Evolutionary conservation across 2,113 vertebrate species (phyloP).

Genomic region (Onychostoma macrolepis): DNA sequence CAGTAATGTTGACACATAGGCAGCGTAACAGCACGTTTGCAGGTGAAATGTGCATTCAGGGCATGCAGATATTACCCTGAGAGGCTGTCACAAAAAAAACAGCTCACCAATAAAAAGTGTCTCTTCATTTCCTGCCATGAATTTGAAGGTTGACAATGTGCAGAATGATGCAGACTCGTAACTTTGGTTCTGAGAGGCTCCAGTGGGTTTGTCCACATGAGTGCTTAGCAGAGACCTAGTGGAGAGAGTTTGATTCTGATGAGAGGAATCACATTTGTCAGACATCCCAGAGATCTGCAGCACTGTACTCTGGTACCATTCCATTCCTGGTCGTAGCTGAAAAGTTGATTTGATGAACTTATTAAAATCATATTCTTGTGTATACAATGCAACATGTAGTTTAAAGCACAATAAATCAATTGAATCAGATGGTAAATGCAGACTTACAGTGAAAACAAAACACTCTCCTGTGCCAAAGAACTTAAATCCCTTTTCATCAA

Average conservation of each 20-base stretch:
- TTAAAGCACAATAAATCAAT: background rate
- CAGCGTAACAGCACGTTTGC: background rate
- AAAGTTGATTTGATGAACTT: conserved; percentile 14
- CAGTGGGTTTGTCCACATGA: conserved; percentile 20
- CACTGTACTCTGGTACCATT: conserved; percentile 81
- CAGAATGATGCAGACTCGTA: conserved; percentile 70
- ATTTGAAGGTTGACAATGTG: conserved; percentile 72
- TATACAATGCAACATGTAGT: background rate
- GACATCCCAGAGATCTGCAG: conserved; percentile 75
- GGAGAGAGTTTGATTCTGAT: conserved; percentile 47
- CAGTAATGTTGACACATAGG: conserved; percentile 3
- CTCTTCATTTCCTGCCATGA: conserved; percentile 76
- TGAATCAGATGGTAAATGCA: background rate
- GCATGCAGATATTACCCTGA: background rate
- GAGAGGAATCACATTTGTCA: conserved; percentile 63
- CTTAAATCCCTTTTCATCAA: conserved; percentile 55
- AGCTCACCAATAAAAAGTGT: conserved; percentile 80
- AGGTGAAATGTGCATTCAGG: background rate
- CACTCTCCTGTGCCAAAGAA: conserved; percentile 88
- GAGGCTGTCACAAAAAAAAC: background rate
- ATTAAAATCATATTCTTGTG: background rate
- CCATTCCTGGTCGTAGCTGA: conserved; percentile 81
- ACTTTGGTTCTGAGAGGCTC: conserved; percentile 65
- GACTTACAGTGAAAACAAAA: conserved; percentile 86
- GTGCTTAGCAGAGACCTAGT: conserved; percentile 12